These are phyloP conservation scores for Papilio elwesi DNA, from an alignment of 2,888 invertebrate genomes.

Conservation along the genomic window DNA sequence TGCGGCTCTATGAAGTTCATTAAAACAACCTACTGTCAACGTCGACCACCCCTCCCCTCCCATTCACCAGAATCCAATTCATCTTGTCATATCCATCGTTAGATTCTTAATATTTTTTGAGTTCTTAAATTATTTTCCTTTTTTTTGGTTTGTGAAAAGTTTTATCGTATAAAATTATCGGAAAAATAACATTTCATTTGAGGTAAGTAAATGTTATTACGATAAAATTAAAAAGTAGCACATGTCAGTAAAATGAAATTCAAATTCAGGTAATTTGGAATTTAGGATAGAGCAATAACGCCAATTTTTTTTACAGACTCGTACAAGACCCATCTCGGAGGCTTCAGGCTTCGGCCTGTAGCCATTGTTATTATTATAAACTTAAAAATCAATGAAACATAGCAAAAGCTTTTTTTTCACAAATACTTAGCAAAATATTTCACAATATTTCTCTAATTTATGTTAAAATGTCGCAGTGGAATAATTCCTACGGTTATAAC, in stretches of 20 bases:
- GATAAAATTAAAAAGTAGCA: constrained; percentile 54
- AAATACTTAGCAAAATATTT: constrained; percentile 38
- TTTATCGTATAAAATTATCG: constrained; percentile 54
- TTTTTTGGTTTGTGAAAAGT: constrained; percentile 63
- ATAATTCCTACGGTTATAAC: constrained; percentile 73
- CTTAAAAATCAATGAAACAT: constrained; percentile 48
- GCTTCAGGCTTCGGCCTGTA: constrained; percentile 80
- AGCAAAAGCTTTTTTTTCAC: constrained; percentile 43
- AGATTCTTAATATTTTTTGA: constrained; percentile 64
- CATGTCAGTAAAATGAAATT: constrained; percentile 58
- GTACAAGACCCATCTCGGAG: constrained; percentile 43
- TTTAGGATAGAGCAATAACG: constrained; percentile 48
- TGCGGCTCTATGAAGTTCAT: constrained; percentile 20
- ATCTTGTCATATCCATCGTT: constrained; percentile 66
- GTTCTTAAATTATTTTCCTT: constrained; percentile 74
- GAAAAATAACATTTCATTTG: constrained; percentile 49
- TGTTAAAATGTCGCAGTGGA: constrained; percentile 77
- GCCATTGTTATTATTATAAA: constrained; percentile 54
- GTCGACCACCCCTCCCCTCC: constrained; percentile 54
- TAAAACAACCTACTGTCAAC: constrained; percentile 51
- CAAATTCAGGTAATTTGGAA: constrained; percentile 43
- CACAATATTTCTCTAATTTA: constrained; percentile 33
- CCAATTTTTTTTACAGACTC: constrained; percentile 50
- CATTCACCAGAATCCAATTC: constrained; percentile 63
- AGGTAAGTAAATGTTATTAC: constrained; percentile 59